Evolutionary conservation across 2,797 vertebrate genomes (phyloP), one percentile per base, ranked within the genome.

Genomic region (Ispidina picta): DNA sequence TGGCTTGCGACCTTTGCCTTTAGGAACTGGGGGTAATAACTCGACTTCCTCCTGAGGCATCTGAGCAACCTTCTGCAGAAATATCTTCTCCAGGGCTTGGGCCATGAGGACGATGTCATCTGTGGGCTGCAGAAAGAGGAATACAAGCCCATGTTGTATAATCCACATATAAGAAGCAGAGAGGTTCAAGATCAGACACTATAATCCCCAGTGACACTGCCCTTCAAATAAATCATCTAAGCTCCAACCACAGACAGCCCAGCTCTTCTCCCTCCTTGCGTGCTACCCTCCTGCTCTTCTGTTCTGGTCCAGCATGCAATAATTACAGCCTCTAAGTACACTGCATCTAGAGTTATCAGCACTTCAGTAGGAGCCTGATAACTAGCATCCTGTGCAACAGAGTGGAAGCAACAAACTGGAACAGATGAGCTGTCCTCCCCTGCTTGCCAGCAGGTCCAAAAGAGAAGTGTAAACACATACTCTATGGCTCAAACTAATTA

Each of bases 31-130:
- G 58, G 98, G 98, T 31, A 98, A 73, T 35, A 99, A 92, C 83
- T 99, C 99, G 5, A 98, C 98, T 94, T 99, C 99, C n/a, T 97
- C 97, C 89, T 98, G 98, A 65, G 98, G 98, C 98, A 99, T 99
- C 95, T 98, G 97, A 37, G 98, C 98, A 74, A 99, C 98, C 93
- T 99, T 99, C 94, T 99, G 98, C 93, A 99, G 96, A 96, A 99
- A 99, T 54, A 99, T 98, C 97, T 99, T 99, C 97, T 99, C 99
- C 97, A 99, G 95, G 16, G 99, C 98, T 80, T 99, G 99, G 18
- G 99, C 99, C 99, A 99, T 99, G 88, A 99, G 98, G 92, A 99
- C 99, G 4, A 99, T 99, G 96, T 99, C 99, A 63, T 99, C 99
- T 83, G 99, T 99, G 66, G 99, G 99, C 99, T 99, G 91, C 82